These are phyloP conservation scores for Nemopilema nomurai DNA, from an alignment of 30 jellyfish, hydroid and myxozoan genomes.

Conservation along the genomic window DNA sequence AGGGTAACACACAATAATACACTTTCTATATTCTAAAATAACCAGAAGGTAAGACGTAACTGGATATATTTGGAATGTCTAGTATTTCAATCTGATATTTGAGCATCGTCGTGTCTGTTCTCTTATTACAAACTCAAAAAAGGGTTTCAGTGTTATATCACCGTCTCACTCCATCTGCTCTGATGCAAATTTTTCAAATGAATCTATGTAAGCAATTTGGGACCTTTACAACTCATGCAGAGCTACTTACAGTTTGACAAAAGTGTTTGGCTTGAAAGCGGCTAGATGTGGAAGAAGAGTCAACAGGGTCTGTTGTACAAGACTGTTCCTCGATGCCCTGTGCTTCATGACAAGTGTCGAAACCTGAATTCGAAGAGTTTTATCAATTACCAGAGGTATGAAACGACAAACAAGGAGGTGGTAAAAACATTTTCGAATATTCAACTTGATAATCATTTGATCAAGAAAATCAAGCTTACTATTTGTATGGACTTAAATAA, in stretches of 20 bases:
- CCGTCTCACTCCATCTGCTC: too few relatives aligned
- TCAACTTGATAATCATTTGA: too few relatives aligned
- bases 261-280: conserved; percentile 81
- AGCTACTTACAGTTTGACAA: conserved; percentile 69
- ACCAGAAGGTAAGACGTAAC: not conserved
- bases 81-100: too few relatives aligned
- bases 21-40: not conserved
- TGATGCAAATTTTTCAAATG: too few relatives aligned
- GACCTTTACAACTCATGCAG: not conserved
- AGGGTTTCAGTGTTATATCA: too few relatives aligned
- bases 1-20: not conserved
- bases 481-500: too few relatives aligned
- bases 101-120: too few relatives aligned
- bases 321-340: conserved; percentile 69
- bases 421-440: too few relatives aligned
- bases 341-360: conserved; percentile 72
- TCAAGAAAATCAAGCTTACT: too few relatives aligned
- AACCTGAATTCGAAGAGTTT: conserved; percentile 40
- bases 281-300: conserved; percentile 96
- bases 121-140: too few relatives aligned
- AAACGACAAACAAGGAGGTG: not conserved
- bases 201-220: not conserved
- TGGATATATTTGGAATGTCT: not conserved
- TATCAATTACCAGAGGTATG: not conserved
- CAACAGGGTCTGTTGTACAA: conserved; percentile 85